Evolutionary conservation across 2,113 vertebrate species (phyloP), one percentile per base, ranked within the genome.

Genomic region (Oreamnos americanus): DNA sequence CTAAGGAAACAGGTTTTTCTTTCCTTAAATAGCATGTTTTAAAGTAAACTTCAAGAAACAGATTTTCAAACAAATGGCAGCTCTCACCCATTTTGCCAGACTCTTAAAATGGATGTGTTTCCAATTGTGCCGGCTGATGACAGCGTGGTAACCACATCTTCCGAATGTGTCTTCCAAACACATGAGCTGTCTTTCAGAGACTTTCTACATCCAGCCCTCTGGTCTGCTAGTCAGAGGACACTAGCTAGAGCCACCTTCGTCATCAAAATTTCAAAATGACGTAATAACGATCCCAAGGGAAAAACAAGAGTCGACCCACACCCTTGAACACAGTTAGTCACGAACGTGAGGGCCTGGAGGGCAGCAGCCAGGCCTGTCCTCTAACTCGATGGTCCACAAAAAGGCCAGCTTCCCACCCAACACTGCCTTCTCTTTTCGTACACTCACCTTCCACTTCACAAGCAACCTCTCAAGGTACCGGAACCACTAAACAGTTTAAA

Each of bases 401-500:
- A 93, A 92, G 2, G 3, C 1, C 15, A 23, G 11, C 33, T 3
- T 82, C 26, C 3, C 45, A 33, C 87, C 36, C 15, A 16, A 62
- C 7, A 5, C 15, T 64, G 28, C 55, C 62, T 89, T 51, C 76
- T 49, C 39, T 26, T 19, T 21, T 14, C 13, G 12, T 51, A 60
- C 26, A 30, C 6, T 96, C 51, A 11, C 21, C 16, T 6, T 94
- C 87, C 82, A n/a, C 14, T 43, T 49, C 5, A 58, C 88, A 25
- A 87, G 90, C 47, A 43, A 87, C 39, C 39, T 79, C 79, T 84
- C 86, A 19, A 51, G 12, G 5, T 45, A 17, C 82, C n/a, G 28
- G 57, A 26, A 79, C 94, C 39, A 36, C 7, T 19, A 76, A 98
- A 81, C 23, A 82, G 86, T 67, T 94, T 82, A 95, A 91, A 97